Base-by-base conservation (phyloP, 2,888 invertebrate species). In the Acleris sparsana region DNA sequence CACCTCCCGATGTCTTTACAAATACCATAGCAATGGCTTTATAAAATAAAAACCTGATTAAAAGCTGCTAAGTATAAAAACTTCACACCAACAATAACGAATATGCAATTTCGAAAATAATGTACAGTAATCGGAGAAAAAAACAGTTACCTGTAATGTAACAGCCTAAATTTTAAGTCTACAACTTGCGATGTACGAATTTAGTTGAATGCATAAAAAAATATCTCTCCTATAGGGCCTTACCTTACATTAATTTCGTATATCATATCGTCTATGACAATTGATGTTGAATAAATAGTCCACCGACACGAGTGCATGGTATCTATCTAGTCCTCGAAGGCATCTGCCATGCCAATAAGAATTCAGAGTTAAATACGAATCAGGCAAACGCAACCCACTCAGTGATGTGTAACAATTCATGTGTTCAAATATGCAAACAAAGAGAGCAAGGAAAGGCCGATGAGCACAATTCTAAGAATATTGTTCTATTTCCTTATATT, bases 211-310 rank as follows among this genome's bases (percentile, higher is more conserved):
- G 91, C 85, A 87, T 92, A 92, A 92, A 92, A 91, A 92, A 92
- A 92, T 92, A 92, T 90, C 85, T 89, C 86, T 90, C 85, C 87
- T 87, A 88, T 88, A 87, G 86, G 90, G 89, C 89, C 91, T 91
- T 89, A 92, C 90, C 91, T 90, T 90, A 92, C 84, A 89, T 87
- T 86, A 87, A 86, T 86, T 84, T 89, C 89, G 90, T 89, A 88
- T 88, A 91, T 89, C 88, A 88, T 85, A 71, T 88, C 87, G 89
- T 91, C 90, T 90, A 88, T 87, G 90, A 92, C 91, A 90, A 90
- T 88, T 87, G 89, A 89, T 87, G 88, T 84, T 87, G 64, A 69
- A 70, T 69, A 72, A 72, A 82, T 79, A 85, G 80, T 85, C 83
- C 83, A 81, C 82, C 77, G 80, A 77, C 80, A 80, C 80, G 78